Percentiles rank a stretch among this genome's conserved stretches.
phyloP scores from a whole-genome alignment of 2,888 invertebrate genomes.

The Carpatolechia fugitivella region DNA sequence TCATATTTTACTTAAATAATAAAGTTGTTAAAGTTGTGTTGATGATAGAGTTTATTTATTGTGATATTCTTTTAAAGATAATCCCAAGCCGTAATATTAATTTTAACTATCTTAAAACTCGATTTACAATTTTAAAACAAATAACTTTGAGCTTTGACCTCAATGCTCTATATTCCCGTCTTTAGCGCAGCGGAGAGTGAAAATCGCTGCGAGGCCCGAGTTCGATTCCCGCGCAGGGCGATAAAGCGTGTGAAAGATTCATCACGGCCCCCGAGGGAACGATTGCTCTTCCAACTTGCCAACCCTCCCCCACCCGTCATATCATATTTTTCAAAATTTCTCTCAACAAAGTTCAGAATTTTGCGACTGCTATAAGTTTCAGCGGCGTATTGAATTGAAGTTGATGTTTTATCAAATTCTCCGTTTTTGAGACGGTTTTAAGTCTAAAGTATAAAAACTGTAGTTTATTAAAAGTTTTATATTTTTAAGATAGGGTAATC shows the following conservation, averaged over 20 bases:
- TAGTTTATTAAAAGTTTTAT: too few relatives aligned
- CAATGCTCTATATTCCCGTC: background rate
- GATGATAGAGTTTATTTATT: too few relatives aligned
- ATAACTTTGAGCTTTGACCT: background rate
- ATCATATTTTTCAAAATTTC: conserved; percentile 74
- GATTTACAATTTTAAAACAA: background rate
- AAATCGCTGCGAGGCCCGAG: conserved; percentile 42
- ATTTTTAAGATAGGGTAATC: too few relatives aligned
- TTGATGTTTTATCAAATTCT: conserved; percentile 31
- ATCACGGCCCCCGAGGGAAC: conserved; percentile 68
- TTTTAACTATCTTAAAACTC: too few relatives aligned
- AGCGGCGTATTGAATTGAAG: conserved; percentile 54
- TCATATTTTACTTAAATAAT: too few relatives aligned
- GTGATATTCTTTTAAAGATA: too few relatives aligned
- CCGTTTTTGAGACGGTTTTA: background rate
- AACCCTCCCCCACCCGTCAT: conserved; percentile 58
- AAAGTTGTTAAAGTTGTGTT: too few relatives aligned
- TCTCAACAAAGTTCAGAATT: conserved; percentile 51
- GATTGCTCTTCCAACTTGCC: conserved; percentile 70
- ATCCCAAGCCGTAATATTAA: too few relatives aligned
- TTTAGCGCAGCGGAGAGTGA: conserved; percentile 21
- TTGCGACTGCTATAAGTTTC: conserved; percentile 47
- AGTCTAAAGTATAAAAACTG: too few relatives aligned
- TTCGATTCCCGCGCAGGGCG: conserved; percentile 65
- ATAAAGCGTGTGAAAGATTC: conserved; percentile 76